Percentiles rank a stretch among this genome's conserved stretches.
phyloP scores from a whole-genome alignment of 1,140 invertebrate species.

The Orussus abietinus region DNA sequence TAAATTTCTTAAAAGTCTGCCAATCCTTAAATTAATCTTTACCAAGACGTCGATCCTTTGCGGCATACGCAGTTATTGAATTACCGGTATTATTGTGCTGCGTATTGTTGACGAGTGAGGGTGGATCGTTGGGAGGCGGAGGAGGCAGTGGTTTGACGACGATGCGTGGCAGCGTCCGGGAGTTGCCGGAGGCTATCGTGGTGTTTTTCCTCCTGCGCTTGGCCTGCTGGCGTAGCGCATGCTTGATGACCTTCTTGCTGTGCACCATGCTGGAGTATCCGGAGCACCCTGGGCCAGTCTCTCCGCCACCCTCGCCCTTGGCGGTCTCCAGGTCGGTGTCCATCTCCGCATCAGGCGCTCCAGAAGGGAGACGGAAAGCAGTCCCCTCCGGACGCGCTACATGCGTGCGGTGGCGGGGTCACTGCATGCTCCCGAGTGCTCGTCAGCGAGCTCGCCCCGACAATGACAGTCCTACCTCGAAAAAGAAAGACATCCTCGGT shows the following conservation, averaged over 20 bases:
- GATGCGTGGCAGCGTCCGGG: constrained; percentile 63
- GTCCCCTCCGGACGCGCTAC: not conserved
- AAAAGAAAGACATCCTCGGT: not conserved
- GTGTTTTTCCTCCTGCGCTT: constrained; percentile 74
- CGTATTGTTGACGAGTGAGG: constrained; percentile 30
- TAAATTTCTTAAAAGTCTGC: too few relatives aligned
- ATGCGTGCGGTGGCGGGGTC: not conserved
- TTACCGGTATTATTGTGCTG: constrained; percentile 41
- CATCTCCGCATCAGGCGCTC: constrained; percentile 7
- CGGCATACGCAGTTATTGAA: constrained; percentile 1
- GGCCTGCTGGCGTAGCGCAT: constrained; percentile 72
- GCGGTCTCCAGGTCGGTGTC: constrained; percentile 19
- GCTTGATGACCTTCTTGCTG: constrained; percentile 64
- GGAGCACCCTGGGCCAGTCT: constrained; percentile 39
- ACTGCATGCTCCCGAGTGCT: not conserved
- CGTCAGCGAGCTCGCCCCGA: not conserved
- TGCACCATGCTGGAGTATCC: constrained; percentile 50
- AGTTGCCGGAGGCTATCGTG: constrained; percentile 66
- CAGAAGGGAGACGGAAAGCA: not conserved
- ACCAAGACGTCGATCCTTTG: not conserved
- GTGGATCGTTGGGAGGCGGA: constrained; percentile 48
- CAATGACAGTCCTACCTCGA: not conserved
- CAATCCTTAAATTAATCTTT: not conserved
- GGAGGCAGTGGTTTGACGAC: constrained; percentile 68
- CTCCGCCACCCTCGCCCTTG: constrained; percentile 39